Evolutionary conservation across 2,797 vertebrate genomes (phyloP).

Genomic region (Sebastes aleutianus): DNA sequence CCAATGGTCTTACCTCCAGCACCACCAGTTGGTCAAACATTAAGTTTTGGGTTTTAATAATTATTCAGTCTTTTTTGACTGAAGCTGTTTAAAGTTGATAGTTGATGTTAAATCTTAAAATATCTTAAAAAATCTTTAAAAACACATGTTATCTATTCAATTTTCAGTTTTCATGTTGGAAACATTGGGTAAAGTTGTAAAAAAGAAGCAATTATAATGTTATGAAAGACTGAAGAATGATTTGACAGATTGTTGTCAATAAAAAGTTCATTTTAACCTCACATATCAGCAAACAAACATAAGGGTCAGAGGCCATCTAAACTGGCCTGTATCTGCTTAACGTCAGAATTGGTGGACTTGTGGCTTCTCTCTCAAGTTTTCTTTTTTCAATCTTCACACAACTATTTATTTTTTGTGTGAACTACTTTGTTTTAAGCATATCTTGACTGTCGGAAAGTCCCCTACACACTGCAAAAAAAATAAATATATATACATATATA

Average conservation of each 20-base stretch:
- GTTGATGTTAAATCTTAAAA: neutral
- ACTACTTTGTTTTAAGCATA: neutral
- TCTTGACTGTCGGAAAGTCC: neutral
- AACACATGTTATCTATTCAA: too few relatives aligned
- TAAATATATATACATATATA: too few relatives aligned
- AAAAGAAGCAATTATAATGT: too few relatives aligned
- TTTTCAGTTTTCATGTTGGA: too few relatives aligned
- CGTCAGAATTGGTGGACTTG: neutral
- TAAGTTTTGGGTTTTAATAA: neutral
- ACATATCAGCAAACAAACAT: too few relatives aligned
- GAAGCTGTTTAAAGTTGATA: neutral
- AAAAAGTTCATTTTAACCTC: neutral
- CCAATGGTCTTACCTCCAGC: neutral
- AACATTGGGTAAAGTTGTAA: too few relatives aligned
- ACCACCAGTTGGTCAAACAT: neutral
- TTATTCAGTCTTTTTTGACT: neutral
- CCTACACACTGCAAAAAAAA: too few relatives aligned
- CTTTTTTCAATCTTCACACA: neutral
- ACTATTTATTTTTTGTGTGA: neutral
- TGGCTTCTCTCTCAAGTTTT: neutral
- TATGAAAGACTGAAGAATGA: too few relatives aligned
- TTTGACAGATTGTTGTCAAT: neutral
- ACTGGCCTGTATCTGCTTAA: too few relatives aligned
- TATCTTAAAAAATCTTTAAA: too few relatives aligned
- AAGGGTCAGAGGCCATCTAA: too few relatives aligned